A percentile compares a stretch with the other conserved stretches of the same genome.
phyloP scores from a whole-genome alignment of 2,888 invertebrate genomes.

The Corythucha ciliata region DNA sequence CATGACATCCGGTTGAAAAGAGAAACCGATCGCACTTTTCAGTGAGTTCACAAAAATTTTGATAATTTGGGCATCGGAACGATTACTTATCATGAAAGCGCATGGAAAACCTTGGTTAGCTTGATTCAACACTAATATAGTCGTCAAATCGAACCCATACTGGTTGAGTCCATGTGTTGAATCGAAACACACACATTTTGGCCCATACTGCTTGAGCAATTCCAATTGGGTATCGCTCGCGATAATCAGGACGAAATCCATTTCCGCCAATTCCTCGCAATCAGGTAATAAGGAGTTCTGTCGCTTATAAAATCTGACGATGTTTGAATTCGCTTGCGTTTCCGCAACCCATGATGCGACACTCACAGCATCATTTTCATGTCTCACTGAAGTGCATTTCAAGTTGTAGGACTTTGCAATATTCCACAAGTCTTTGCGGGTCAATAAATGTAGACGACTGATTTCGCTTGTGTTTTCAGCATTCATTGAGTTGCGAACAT shows the following conservation, averaged over 20 bases:
- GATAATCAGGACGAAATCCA: slow-evolving; percentile 34
- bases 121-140: slow-evolving; percentile 33
- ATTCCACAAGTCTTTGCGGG: too few species aligned
- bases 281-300: slow-evolving; percentile 21
- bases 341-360: too few species aligned
- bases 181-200: slow-evolving; percentile 34
- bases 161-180: slow-evolving; percentile 32
- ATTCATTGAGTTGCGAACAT: too few species aligned
- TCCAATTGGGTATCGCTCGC: slow-evolving; percentile 32
- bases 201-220: slow-evolving; percentile 31
- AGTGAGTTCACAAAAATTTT: slow-evolving; percentile 3
- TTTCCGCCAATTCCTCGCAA: slow-evolving; percentile 26
- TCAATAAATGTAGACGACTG: too few species aligned
- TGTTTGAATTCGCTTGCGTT: too few species aligned
- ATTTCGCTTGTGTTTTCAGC: too few species aligned
- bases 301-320: slow-evolving; percentile 29
- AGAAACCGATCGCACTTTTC: not conserved
- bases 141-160: slow-evolving; percentile 31
- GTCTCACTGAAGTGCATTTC: too few species aligned
- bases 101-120: slow-evolving; percentile 32
- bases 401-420: too few species aligned
- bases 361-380: too few species aligned
- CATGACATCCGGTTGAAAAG: slow-evolving; percentile 8
- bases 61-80: not conserved
- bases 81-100: slow-evolving; percentile 26